Base-by-base conservation (phyloP, 2,113 vertebrate species). In the Hippocampus zosterae region DNA sequence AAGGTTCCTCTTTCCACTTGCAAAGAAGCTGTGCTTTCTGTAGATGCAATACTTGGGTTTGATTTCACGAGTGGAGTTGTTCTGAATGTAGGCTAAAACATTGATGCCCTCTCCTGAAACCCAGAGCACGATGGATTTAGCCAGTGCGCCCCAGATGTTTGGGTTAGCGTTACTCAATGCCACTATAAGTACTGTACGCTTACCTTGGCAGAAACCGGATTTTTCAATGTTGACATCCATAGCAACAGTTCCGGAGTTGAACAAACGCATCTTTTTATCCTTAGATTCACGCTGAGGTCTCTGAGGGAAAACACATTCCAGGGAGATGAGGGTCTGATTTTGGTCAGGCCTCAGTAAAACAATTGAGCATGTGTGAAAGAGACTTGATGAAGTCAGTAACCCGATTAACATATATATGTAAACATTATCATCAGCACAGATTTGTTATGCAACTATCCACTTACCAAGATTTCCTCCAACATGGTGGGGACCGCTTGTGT, bases 1-100 rank as follows among this genome's bases (percentile, higher is more conserved):
- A 1, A 90, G 0, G 37, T 1, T 82, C 73, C 77, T 85, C 5
- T 62, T 82, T 0, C 69, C 46, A 0, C 0, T 2, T 8, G 89
- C 89, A 68, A 90, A 88, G 72, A 90, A 92, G 72, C 85, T 90
- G 56, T 88, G 81, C 70, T 91, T 91, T 59, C 69, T 81, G 82
- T 90, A 90, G 9, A 92, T 21, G 21, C 71, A 81, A 77, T 84
- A 91, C 72, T 91, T 91, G 18, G 89, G 90, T 73, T 82, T 90
- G 78, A 92, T 85, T 41, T 72, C 52, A 65, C 88, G 87, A 65
- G 85, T 77, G 0, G 89, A 91, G 65, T 77, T 88, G 82, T 93
- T 93, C 44, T 87, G 68, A 44, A 91, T 77, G 42, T 8, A 72
- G 8, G 83, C 67, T 33, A 77, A 2, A 56, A 93, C 75, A 16